Percentiles rank a stretch among this genome's conserved stretches.
Conservation (phyloP, 2,113 vertebrate species). For the Cervus canadensis region DNA sequence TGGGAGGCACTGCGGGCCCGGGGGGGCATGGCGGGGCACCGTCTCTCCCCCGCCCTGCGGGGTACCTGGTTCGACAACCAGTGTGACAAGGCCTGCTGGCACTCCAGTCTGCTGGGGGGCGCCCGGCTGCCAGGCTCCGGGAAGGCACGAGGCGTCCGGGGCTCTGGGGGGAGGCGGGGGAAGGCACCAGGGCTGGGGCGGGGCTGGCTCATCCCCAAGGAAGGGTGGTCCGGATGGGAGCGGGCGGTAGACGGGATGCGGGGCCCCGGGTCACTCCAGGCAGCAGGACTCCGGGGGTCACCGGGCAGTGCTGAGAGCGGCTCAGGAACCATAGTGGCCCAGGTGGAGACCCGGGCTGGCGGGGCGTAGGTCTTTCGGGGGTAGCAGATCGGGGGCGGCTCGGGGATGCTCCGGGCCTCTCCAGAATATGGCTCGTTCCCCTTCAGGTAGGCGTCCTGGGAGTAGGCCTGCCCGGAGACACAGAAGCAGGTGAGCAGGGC, state of each 20-base stretch:
- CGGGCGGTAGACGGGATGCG: conserved; percentile 74
- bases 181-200: conserved; percentile 83
- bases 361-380: conserved; percentile 85
- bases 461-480: conserved; percentile 86
- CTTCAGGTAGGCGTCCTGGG: conserved; percentile 96
- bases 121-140: conserved; percentile 69
- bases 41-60: conserved; percentile 82
- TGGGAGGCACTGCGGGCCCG: conserved; percentile 95
- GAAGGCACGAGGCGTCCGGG: conserved; percentile 75
- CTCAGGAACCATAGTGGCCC: conserved; percentile 73
- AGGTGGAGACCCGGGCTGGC: conserved; percentile 67
- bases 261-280: conserved; percentile 74
- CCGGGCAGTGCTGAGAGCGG: conserved; percentile 54
- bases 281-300: conserved; percentile 60
- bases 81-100: conserved; percentile 91
- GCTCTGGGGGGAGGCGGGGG: conserved; percentile 74
- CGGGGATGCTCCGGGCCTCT: conserved; percentile 92
- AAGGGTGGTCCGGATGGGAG: conserved; percentile 36
- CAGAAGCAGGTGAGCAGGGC: not conserved
- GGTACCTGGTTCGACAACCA: conserved; percentile 92
- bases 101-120: conserved; percentile 77
- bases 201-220: conserved; percentile 79
- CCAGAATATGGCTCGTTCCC: conserved; percentile 93
- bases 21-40: conserved; percentile 83
- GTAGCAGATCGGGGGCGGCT: conserved; percentile 92